Evolutionary conservation across 2,113 vertebrate species (phyloP).

Genomic region (Pelmatolapia mariae): DNA sequence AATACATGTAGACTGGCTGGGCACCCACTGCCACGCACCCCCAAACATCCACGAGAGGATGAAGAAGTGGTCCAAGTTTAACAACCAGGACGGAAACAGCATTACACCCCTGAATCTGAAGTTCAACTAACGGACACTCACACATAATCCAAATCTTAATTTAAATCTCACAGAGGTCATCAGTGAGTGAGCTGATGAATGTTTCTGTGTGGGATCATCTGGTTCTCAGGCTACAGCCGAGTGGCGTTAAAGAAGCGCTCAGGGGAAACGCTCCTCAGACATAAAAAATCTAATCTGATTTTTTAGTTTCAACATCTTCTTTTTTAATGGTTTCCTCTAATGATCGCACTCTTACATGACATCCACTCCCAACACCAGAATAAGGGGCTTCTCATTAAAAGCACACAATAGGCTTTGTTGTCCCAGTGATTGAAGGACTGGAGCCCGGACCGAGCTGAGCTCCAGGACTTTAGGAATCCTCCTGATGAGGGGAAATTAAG

Average conservation of each 20-base stretch:
- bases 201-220: background rate
- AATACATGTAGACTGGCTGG: background rate
- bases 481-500: background rate
- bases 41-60: background rate
- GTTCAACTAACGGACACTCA: background rate
- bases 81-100: background rate
- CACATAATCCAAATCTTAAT: background rate
- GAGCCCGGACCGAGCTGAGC: background rate
- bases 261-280: background rate
- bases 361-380: background rate
- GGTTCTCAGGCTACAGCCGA: background rate
- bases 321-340: background rate
- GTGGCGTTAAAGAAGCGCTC: accelerated
- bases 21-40: background rate
- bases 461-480: background rate
- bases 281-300: background rate
- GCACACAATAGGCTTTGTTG: background rate
- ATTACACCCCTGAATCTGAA: background rate
- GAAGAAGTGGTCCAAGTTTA: background rate
- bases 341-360: background rate
- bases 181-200: background rate
- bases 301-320: background rate
- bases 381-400: conserved; percentile 1
- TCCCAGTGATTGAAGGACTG: background rate
- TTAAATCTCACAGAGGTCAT: background rate